These are phyloP conservation scores for Andrena fulva DNA, from an alignment of 2,888 invertebrate genomes.

Conservation along the genomic window DNA sequence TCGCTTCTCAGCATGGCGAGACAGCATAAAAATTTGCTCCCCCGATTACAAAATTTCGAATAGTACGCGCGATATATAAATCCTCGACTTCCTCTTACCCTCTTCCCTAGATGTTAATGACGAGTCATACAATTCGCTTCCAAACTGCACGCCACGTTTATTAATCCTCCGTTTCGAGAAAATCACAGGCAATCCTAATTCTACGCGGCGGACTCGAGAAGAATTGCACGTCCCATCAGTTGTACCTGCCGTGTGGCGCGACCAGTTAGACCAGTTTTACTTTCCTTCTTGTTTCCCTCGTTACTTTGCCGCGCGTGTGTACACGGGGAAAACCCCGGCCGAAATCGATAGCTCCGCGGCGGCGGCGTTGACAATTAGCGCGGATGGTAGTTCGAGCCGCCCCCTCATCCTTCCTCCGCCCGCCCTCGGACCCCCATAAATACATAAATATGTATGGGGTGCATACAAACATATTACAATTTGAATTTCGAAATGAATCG, in stretches of 20 bases:
- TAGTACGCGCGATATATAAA: neutral
- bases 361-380: slow-evolving; percentile 57
- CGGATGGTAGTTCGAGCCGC: neutral
- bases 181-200: neutral
- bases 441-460: slow-evolving; percentile 59
- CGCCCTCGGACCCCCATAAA: slow-evolving; percentile 38
- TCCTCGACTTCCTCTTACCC: neutral
- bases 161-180: neutral
- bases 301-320: neutral
- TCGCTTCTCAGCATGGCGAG: neutral
- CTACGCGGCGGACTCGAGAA: neutral
- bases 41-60: neutral
- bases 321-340: neutral
- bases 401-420: neutral
- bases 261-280: slow-evolving; percentile 20
- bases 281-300: slow-evolving; percentile 31
- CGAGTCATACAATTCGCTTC: no score
- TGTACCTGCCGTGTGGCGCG: neutral
- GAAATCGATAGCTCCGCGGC: slow-evolving; percentile 39
- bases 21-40: neutral
- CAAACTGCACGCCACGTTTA: neutral
- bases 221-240: neutral
- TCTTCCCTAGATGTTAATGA: neutral
- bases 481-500: slow-evolving; percentile 71
- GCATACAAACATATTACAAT: slow-evolving; percentile 69